Conservation (phyloP, 2,797 vertebrate species). For the Myotis myotis region DNA sequence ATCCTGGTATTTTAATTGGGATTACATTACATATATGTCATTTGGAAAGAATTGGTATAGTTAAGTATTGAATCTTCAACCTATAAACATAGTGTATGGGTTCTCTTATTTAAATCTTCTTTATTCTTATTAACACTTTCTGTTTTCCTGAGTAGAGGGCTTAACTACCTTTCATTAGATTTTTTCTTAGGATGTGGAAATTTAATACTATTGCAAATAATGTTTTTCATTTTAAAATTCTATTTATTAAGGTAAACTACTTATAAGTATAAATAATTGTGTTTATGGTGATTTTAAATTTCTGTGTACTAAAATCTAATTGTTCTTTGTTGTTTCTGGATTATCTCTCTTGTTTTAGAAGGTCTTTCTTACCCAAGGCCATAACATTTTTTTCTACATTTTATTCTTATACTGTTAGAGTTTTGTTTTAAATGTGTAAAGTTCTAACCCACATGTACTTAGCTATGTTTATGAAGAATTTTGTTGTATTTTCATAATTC, state of each 20-base stretch:
- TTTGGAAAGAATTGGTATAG: not conserved
- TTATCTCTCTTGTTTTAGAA: not conserved
- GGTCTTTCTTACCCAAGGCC: not conserved
- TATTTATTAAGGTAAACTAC: not conserved
- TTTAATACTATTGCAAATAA: not conserved
- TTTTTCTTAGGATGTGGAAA: not conserved
- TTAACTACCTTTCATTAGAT: not conserved
- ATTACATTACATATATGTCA: not conserved
- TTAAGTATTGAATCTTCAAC: not conserved
- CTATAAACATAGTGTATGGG: not conserved
- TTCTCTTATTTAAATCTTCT: not conserved
- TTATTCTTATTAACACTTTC: not conserved
- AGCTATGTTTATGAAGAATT: not conserved
- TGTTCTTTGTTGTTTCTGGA: not conserved
- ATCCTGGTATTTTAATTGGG: not conserved
- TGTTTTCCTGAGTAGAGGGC: not conserved
- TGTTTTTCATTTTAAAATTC: not conserved
- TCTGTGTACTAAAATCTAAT: not conserved
- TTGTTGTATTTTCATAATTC: constrained; percentile 1
- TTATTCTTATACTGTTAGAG: not conserved
- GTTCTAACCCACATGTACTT: not conserved
- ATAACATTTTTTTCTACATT: not conserved
- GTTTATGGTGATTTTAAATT: not conserved
- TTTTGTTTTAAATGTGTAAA: not conserved
- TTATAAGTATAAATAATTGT: not conserved